Evolutionary conservation across 2,797 vertebrate species (phyloP).

Genomic region (Anguilla megastoma): DNA sequence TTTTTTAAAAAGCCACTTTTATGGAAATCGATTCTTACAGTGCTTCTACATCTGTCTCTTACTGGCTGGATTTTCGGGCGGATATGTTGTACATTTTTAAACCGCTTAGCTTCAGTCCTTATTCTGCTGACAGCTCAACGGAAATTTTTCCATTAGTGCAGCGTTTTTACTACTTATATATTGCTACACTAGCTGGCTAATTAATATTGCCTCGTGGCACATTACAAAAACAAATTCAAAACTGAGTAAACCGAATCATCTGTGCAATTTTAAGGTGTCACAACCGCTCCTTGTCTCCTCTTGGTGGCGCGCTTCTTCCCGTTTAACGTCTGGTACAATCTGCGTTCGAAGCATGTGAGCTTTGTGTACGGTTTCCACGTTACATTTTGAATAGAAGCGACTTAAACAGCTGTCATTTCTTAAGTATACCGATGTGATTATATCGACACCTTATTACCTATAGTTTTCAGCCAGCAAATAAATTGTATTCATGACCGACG

Average conservation of each 20-base stretch:
- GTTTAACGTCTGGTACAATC: not conserved
- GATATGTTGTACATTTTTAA: not conserved
- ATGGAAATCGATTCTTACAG: not conserved
- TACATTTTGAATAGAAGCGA: not conserved
- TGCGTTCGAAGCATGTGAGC: not conserved
- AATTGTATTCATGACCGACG: not conserved
- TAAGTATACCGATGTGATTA: not conserved
- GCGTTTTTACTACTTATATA: not conserved
- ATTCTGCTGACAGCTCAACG: not conserved
- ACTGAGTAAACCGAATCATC: not conserved
- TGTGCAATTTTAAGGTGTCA: not conserved
- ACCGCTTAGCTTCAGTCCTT: not conserved
- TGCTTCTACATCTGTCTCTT: not conserved
- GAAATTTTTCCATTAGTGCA: not conserved
- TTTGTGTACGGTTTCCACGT: not conserved
- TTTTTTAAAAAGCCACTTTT: not conserved
- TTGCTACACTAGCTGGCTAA: not conserved
- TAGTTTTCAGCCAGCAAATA: not conserved
- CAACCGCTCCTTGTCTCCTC: not conserved
- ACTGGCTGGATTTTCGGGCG: not conserved
- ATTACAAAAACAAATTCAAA: not conserved
- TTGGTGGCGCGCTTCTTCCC: conserved; percentile 15
- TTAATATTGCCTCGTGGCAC: too few relatives aligned
- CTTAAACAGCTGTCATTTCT: not conserved
- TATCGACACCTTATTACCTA: not conserved